Conservation (phyloP, 2,113 vertebrate species). For the Marmota monax region DNA sequence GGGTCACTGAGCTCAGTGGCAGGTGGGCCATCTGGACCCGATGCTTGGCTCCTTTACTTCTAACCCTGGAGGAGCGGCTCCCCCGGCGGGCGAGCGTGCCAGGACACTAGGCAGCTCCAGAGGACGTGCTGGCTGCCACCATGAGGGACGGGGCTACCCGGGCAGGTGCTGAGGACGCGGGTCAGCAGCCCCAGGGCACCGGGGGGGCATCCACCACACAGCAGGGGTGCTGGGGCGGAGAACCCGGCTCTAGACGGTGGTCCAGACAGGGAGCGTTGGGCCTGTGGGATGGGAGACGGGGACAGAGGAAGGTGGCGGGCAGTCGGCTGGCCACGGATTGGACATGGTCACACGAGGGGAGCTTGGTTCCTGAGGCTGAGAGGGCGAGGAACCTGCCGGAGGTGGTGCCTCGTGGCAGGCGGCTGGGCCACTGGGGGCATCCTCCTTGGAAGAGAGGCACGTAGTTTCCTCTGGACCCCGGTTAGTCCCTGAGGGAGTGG, state of each 20-base stretch:
- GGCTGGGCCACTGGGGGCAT: too few relatives aligned
- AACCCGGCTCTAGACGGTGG: rapidly evolving
- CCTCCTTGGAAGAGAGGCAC: neutral
- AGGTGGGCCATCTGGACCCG: too few relatives aligned
- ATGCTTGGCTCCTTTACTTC: too few relatives aligned
- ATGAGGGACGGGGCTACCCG: too few relatives aligned
- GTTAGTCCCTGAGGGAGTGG: neutral
- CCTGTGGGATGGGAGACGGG: neutral
- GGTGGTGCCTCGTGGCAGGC: neutral
- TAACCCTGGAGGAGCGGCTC: too few relatives aligned
- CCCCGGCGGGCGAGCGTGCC: neutral
- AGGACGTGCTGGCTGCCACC: neutral
- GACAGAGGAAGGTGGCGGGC: neutral
- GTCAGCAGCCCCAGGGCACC: rapidly evolving
- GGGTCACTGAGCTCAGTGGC: rapidly evolving
- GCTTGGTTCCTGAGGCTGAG: rapidly evolving
- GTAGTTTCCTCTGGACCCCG: neutral
- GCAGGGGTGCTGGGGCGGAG: neutral
- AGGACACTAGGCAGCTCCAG: too few relatives aligned
- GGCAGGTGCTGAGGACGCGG: neutral
- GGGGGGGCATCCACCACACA: rapidly evolving
- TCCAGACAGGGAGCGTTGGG: rapidly evolving
- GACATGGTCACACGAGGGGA: neutral
- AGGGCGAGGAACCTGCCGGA: neutral
- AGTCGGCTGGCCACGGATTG: neutral